Base-by-base conservation (phyloP, 2,797 vertebrate genomes). In the Sebastes taczanowskii region DNA sequence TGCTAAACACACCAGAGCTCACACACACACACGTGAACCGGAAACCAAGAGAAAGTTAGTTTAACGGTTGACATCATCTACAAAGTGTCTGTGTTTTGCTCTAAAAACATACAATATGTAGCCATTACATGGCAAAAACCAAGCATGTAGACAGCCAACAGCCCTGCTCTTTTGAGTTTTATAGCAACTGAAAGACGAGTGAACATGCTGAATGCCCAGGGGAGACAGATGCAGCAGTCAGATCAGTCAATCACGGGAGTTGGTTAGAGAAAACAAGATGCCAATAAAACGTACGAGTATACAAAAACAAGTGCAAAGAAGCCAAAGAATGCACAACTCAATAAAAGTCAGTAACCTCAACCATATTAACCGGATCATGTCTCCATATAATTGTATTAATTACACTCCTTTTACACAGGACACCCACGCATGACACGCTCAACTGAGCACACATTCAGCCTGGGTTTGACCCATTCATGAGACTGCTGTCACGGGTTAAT, bases 171-270 rank as follows among this genome's bases (percentile, higher is more conserved):
- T 64, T 60, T 0, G 42, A 42, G 46, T 72, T 75, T 76, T 46
- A 75, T 30, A 66, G 55, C 16, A 78, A 79, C 32, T 32, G 46
- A 71, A 38, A 69, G 64, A 64, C 71, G 71, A 81, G 46, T 70
- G 82, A 82, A 72, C 74, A 65, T 23, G 59, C 30, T 65, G 67
- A 78, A 80, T 61, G 58, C 63, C 60, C 77, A 0, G 3, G 23
- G 23, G 74, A 56, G 66, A 80, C 82, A 71, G 34, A 74, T 16
- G 49, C 22, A 60, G 55, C 62, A 61, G 63, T 81, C 81, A 53
- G 69, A 82, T 86, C 81, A 77, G 68, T 87, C 83, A 84, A 67
- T 88, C 77, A 79, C 53, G 67, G 55, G 74, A 86, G 77, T 61
- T 62, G 52, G 56, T 83, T 67, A 62, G 71, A 86, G 61, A 74